Evolutionary conservation across 2,113 vertebrate genomes (phyloP).

Genomic region (Chaetodon auriga): DNA sequence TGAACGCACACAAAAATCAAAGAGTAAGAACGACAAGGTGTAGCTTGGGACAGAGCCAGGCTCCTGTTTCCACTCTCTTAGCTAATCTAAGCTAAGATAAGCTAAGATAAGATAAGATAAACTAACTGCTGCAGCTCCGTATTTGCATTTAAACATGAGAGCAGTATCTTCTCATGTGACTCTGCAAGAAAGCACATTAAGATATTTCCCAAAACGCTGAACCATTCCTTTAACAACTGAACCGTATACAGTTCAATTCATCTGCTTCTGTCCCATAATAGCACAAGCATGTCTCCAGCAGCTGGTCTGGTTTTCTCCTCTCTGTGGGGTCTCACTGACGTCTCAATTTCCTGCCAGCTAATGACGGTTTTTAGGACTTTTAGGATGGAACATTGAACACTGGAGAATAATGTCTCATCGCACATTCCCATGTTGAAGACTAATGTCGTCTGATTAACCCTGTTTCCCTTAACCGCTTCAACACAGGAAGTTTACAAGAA

Average conservation of each 20-base stretch:
- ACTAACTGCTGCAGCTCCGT: background rate
- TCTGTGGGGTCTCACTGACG: background rate
- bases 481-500: constrained; percentile 18
- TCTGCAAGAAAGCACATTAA: too few species aligned
- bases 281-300: background rate
- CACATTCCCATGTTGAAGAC: background rate
- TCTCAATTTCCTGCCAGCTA: background rate
- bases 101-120: background rate
- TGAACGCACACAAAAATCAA: background rate
- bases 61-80: background rate
- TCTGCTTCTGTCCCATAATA: background rate
- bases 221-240: too few species aligned
- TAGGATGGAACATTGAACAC: background rate
- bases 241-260: background rate
- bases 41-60: background rate
- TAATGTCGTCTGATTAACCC: background rate
- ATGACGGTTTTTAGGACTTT: background rate
- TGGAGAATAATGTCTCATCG: background rate
- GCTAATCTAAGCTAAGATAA: background rate
- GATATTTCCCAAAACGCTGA: too few species aligned
- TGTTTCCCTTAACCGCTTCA: background rate
- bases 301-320: background rate
- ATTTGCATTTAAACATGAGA: background rate
- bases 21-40: background rate
- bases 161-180: background rate